Percentiles rank a stretch among this genome's conserved stretches.
phyloP scores from a whole-genome alignment of 2,113 vertebrate species.

The Euleptes europaea region DNA sequence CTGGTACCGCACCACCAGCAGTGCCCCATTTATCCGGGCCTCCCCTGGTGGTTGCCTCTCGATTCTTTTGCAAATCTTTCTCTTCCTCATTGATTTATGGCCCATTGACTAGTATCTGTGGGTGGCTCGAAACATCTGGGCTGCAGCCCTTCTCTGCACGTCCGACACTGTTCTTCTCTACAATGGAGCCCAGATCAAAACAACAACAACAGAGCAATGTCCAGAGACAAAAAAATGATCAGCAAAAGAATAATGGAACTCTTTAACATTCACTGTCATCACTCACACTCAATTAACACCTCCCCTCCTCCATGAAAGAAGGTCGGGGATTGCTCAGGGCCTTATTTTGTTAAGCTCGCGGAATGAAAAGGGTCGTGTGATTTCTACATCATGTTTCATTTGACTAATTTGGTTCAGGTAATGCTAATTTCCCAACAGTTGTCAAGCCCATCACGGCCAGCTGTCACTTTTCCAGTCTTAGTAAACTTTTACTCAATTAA shows the following conservation, averaged over 20 bases:
- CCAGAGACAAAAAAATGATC: not conserved
- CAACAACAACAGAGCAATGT: not conserved
- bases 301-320: not conserved
- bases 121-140: constrained; percentile 69
- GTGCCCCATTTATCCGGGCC: constrained; percentile 54
- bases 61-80: constrained; percentile 72
- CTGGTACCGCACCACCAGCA: constrained; percentile 56
- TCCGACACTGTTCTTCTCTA: constrained; percentile 29
- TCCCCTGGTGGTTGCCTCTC: constrained; percentile 47
- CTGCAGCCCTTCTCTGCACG: constrained; percentile 43
- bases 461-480: constrained; percentile 6
- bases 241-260: constrained; percentile 32
- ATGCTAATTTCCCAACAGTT: constrained; percentile 25
- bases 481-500: fast-evolving
- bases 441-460: constrained; percentile 10
- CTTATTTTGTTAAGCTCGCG: constrained; percentile 26
- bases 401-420: constrained; percentile 23
- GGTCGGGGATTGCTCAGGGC: not conserved
- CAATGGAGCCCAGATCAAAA: not conserved
- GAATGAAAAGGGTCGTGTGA: not conserved
- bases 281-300: constrained; percentile 10
- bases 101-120: constrained; percentile 62
- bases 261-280: constrained; percentile 42
- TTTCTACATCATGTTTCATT: constrained; percentile 39
- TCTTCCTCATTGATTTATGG: constrained; percentile 67